These are phyloP conservation scores for Galbula dea DNA, from an alignment of 2,113 vertebrate species.

Conservation along the genomic window DNA sequence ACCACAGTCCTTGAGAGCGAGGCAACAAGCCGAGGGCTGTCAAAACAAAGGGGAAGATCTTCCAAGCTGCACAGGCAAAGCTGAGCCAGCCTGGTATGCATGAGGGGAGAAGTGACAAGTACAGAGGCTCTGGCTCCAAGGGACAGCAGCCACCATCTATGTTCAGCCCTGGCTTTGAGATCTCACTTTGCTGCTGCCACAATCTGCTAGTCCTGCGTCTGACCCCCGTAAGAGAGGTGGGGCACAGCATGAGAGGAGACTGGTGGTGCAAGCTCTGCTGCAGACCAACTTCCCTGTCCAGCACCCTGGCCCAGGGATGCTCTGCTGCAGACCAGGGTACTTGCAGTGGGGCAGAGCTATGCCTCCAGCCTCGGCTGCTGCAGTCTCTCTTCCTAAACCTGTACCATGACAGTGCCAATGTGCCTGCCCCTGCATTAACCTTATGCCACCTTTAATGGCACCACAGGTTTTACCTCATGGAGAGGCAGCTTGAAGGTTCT, in stretches of 20 bases:
- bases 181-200: neutral
- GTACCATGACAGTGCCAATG: rapidly evolving
- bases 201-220: rapidly evolving
- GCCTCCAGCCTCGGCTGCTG: neutral
- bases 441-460: neutral
- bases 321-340: neutral
- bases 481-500: neutral
- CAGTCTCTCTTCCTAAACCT: neutral
- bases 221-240: neutral
- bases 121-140: neutral
- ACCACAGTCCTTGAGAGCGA: rapidly evolving
- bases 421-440: neutral
- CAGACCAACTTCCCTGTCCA: neutral
- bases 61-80: rapidly evolving
- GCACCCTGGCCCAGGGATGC: neutral
- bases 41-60: neutral
- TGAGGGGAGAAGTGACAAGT: rapidly evolving
- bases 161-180: neutral
- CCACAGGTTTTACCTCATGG: neutral
- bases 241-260: neutral
- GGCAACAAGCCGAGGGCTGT: neutral
- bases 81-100: neutral
- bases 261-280: neutral
- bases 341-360: rapidly evolving
- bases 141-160: neutral